These are phyloP conservation scores for Linepithema humile DNA, from an alignment of 1,140 invertebrate species.

Conservation along the genomic window DNA sequence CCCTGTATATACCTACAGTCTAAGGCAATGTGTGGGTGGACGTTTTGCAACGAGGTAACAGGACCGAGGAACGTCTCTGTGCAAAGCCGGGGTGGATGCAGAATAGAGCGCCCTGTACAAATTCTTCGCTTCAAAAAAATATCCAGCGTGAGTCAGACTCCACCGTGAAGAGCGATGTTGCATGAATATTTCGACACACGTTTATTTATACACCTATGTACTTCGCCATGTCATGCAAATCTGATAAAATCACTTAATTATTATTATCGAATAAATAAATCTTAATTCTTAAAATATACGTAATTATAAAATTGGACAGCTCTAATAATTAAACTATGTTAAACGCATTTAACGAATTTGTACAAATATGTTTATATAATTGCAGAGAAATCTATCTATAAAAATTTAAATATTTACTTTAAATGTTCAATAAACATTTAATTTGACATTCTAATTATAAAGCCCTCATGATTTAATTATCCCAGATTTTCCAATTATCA, in stretches of 20 bases:
- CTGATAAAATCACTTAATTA: neutral
- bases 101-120: constrained; percentile 23
- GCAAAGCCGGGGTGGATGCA: constrained; percentile 45
- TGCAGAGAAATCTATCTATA: neutral
- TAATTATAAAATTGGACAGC: neutral
- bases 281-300: neutral
- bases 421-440: neutral
- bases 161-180: constrained; percentile 68
- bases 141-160: constrained; percentile 70
- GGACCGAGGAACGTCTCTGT: constrained; percentile 39
- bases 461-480: neutral
- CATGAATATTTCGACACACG: constrained; percentile 56
- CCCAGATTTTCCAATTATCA: constrained; percentile 1
- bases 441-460: neutral
- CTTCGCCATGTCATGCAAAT: neutral
- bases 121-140: constrained; percentile 70
- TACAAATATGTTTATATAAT: neutral
- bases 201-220: constrained; percentile 55
- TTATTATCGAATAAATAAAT: neutral
- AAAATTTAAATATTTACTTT: neutral
- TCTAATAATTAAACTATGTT: neutral
- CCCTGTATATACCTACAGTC: constrained; percentile 66
- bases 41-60: constrained; percentile 58
- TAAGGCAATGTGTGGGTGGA: constrained; percentile 73
- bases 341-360: neutral